Evolutionary conservation across 23 tunicate species (phyloP).

Genomic region (Halocynthia roretzi): DNA sequence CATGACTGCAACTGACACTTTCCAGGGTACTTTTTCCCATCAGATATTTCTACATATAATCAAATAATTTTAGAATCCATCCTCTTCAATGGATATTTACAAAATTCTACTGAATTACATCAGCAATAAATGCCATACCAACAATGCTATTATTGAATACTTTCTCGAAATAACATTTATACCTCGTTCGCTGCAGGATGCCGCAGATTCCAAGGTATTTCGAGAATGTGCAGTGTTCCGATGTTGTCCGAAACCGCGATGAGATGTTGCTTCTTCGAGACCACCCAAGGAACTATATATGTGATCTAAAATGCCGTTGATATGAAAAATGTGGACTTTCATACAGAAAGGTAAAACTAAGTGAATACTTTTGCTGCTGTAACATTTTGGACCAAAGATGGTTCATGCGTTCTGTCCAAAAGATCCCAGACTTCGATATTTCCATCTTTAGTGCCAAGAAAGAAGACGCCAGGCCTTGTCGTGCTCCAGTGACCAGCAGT

Average conservation of each 20-base stretch:
- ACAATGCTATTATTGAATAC: background rate
- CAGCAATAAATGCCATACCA: background rate
- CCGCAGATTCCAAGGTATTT: slow-evolving; percentile 90
- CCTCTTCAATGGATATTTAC: background rate
- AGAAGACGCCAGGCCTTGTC: slow-evolving; percentile 84
- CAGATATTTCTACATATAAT: no score
- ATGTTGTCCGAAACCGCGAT: slow-evolving; percentile 82
- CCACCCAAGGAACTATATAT: slow-evolving; percentile 65
- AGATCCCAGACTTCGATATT: slow-evolving; percentile 99
- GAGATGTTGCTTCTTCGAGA: slow-evolving; percentile 85
- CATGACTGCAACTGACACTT: no score
- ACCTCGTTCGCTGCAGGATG: slow-evolving; percentile 84
- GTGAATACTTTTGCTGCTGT: slow-evolving; percentile 66
- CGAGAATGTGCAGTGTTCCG: slow-evolving; percentile 97
- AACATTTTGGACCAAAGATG: slow-evolving; percentile 83
- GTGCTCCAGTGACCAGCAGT: slow-evolving; percentile 95
- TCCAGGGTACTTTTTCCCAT: no score
- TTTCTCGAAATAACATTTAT: background rate
- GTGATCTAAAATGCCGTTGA: slow-evolving; percentile 31
- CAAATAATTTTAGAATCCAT: no score
- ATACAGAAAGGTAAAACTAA: no score
- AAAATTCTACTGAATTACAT: background rate
- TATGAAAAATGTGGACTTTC: no score
- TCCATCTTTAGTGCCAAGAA: slow-evolving; percentile 87
- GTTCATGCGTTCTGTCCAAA: slow-evolving; percentile 94